Evolutionary conservation across 2,797 vertebrate species (phyloP).

Genomic region (Phylloscopus collybita): DNA sequence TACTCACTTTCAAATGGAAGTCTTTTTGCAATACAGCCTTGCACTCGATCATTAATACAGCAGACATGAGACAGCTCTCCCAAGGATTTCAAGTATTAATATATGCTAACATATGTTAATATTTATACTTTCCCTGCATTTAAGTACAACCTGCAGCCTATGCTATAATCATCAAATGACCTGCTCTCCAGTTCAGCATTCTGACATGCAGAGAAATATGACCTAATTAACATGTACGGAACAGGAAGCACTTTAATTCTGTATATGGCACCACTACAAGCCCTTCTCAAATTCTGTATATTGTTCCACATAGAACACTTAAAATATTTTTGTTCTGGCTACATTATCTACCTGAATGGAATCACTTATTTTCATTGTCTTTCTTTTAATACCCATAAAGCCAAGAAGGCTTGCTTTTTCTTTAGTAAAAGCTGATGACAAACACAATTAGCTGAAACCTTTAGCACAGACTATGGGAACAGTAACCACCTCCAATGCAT

Average conservation of each 20-base stretch:
- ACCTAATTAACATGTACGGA: background rate
- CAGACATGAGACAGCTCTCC: background rate
- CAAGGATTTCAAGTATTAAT: background rate
- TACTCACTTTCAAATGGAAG: background rate
- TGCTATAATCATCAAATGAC: background rate
- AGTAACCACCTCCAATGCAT: background rate
- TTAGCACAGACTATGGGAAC: background rate
- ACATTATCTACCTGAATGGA: background rate
- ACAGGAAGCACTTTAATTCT: background rate
- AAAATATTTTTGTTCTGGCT: background rate
- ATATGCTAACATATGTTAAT: background rate
- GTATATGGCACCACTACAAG: background rate
- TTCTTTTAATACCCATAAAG: background rate
- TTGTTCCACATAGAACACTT: background rate
- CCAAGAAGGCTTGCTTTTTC: background rate
- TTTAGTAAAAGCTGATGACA: background rate
- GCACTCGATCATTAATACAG: background rate
- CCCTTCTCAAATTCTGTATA: background rate
- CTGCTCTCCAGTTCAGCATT: background rate
- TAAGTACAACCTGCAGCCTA: background rate
- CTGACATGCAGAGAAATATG: background rate
- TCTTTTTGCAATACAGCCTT: background rate
- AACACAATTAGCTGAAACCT: background rate
- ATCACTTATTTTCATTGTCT: background rate
- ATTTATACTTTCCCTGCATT: background rate